These are phyloP conservation scores for Nemopilema nomurai DNA, from an alignment of 30 jellyfish, hydroid and myxozoan species.

Conservation along the genomic window DNA sequence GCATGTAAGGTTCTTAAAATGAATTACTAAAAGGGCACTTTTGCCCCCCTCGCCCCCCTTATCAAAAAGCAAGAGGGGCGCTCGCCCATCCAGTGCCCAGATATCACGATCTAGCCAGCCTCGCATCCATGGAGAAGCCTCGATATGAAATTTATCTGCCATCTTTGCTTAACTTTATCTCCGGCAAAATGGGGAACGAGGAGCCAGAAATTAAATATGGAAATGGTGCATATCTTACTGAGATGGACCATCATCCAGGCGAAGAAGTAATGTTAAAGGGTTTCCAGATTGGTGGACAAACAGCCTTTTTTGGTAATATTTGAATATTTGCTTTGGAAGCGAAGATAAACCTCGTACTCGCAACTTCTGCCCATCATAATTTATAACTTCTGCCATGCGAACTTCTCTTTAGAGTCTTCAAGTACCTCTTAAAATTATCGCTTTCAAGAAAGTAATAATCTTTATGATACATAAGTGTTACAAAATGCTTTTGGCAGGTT, in stretches of 20 bases:
- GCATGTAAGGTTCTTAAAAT: no score
- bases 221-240: slow-evolving; percentile 60
- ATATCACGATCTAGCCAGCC: background rate
- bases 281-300: slow-evolving; percentile 36
- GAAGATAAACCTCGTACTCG: no score
- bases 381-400: no score
- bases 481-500: no score
- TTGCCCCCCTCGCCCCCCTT: no score
- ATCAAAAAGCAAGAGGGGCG: background rate
- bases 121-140: background rate
- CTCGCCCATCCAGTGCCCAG: background rate
- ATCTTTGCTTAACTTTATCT: background rate
- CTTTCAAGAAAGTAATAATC: no score
- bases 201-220: slow-evolving; percentile 62
- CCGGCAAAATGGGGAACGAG: slow-evolving; percentile 24
- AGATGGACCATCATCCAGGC: slow-evolving; percentile 57
- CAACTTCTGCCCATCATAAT: no score
- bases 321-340: no score
- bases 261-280: slow-evolving; percentile 41
- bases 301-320: slow-evolving; percentile 42
- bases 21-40: no score
- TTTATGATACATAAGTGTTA: no score
- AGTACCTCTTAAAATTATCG: no score
- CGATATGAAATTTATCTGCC: background rate
- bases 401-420: no score